Evolutionary conservation across 2,797 vertebrate species (phyloP).

Genomic region (Simalia tracyae): DNA sequence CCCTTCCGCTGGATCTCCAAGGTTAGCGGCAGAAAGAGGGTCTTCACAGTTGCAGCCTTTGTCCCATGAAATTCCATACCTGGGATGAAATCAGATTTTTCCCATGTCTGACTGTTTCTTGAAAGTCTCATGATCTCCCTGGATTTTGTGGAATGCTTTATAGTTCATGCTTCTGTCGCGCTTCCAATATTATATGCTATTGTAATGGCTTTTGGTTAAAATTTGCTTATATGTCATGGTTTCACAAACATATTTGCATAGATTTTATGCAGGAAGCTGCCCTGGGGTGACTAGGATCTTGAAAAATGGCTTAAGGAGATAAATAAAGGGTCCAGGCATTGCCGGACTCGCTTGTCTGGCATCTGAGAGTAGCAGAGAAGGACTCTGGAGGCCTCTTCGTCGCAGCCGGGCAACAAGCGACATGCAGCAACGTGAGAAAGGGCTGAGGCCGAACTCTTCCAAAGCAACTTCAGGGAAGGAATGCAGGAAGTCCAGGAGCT

Average conservation of each 20-base stretch:
- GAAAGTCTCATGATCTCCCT: not conserved
- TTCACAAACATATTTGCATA: not conserved
- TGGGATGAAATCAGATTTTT: not conserved
- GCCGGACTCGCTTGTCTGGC: not conserved
- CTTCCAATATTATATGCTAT: not conserved
- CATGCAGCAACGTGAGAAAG: not conserved
- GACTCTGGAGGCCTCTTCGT: not conserved
- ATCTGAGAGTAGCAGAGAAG: not conserved
- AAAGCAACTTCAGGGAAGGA: not conserved
- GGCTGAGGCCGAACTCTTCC: not conserved
- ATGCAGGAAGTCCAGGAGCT: not conserved
- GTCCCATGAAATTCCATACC: not conserved
- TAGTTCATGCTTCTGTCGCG: not conserved
- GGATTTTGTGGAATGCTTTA: not conserved
- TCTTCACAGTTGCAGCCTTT: not conserved
- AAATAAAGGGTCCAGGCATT: not conserved
- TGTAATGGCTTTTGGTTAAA: not conserved
- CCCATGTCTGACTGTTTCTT: not conserved
- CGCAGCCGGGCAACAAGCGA: too few relatives aligned
- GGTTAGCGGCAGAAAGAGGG: not conserved
- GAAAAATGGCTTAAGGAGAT: not conserved
- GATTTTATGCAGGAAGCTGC: not conserved
- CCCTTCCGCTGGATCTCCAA: not conserved
- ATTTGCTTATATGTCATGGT: not conserved
- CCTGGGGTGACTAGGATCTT: not conserved